Base-by-base conservation (phyloP, 2,113 vertebrate genomes). In the Rhabdomys dilectus region DNA sequence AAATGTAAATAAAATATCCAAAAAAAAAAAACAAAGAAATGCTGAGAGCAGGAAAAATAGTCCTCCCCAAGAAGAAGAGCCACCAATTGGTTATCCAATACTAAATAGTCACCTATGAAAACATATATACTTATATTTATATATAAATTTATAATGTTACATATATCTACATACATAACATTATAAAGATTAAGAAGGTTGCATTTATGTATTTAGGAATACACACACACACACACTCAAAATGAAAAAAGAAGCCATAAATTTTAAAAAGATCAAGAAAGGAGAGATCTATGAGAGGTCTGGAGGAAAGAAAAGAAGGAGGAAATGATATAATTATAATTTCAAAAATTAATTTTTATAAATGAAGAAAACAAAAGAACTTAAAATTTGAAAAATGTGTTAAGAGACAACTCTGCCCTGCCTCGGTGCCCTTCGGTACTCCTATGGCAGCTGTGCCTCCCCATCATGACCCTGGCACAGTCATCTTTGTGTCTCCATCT, bases 361-460 rank as follows among this genome's bases (percentile, higher is more conserved):
- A 72, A 70, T 68, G 68, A 73, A 39, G 3, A 73, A 39, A 72
- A 21, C 16, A 6, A 72, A 72, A 72, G n/a, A 73, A 39, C 70
- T 73, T 73, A 73, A 73, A 73, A n/a, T 70, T 70, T n/a, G 21
- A 39, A 39, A 39, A 72, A 39, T 9, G 12, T 48, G 39, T 29
- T 24, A 15, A 77, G 62, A 62, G 29, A 51, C 0, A 0, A 51
- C 39, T 39, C 45, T 58, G n/a, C 62, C 78, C 62, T 29, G 31
- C 15, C 90, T 62, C 73, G 22, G 29, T 12, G 42, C 26, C n/a
- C 29, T 39, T 19, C 36, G 39, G 68, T 24, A 10, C 10, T 16
- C 39, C 48, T n/a, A 31, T 13, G 2, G 7, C n/a, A 0, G 3
- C 66, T 42, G 13, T 34, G 17, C 21, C 7, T 10, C 29, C 36